Conservation (phyloP, 1,140 invertebrate genomes). For the Scylla paramamosain region DNA sequence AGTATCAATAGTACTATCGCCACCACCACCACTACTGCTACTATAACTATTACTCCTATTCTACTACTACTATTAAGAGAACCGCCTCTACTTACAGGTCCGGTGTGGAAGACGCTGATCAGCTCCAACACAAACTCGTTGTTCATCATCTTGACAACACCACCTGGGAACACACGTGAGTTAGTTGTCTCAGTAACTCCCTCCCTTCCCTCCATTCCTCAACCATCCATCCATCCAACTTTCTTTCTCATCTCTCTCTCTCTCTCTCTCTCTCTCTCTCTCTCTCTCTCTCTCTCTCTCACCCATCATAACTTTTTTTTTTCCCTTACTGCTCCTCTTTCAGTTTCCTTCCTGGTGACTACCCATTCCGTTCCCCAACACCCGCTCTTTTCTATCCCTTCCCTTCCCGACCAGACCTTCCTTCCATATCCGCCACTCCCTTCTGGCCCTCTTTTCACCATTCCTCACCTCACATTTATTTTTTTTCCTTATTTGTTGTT, state of each 20-base stretch:
- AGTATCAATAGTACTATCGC: neutral
- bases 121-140: slow-evolving; percentile 93
- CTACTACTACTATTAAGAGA: too few species aligned
- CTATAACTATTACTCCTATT: too few species aligned
- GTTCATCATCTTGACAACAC: slow-evolving; percentile 79
- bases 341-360: neutral
- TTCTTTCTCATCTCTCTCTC: neutral
- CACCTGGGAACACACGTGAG: neutral
- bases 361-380: neutral
- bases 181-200: neutral
- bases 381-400: neutral
- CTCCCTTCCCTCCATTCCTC: neutral
- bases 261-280: slow-evolving; percentile 48
- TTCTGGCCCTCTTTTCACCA: neutral
- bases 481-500: neutral
- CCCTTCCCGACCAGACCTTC: neutral
- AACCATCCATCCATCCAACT: neutral
- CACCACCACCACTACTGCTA: too few species aligned
- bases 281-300: slow-evolving; percentile 48
- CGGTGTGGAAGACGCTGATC: slow-evolving; percentile 93
- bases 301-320: neutral
- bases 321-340: neutral
- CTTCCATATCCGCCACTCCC: neutral
- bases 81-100: slow-evolving; percentile 84
- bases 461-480: neutral